Evolutionary conservation across 2,797 vertebrate species (phyloP), one percentile per base, ranked within the genome.

Genomic region (Sternotherus odoratus): DNA sequence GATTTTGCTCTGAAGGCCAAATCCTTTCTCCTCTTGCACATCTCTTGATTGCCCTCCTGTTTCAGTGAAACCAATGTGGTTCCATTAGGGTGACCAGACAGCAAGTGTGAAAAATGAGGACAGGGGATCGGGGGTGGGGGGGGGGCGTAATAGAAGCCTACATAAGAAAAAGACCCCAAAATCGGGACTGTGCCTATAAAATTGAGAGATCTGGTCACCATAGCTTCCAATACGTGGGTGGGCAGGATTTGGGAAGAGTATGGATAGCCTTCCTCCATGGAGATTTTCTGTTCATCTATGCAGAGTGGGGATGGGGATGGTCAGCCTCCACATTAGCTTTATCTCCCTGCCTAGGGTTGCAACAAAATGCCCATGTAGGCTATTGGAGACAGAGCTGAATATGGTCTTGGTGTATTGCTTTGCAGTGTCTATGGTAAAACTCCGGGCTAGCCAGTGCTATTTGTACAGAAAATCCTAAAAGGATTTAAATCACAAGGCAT

Each of bases 401-500:
- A 69, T 51, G 51, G 82, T 17, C 50, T 43, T 77, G 69, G 72
- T 60, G 5, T 63, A n/a, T 28, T 82, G 60, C 77, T 88, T 60
- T 43, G 82, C 74, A 85, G 24, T 48, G 39, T 5, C 16, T 48
- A 36, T 48, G 33, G 72, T 48, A 82, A 90, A 82, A 77, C 57
- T 57, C 12, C 60, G 82, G 36, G 72, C 17, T 39, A 66, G 16
- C 77, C 43, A 26, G 48, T 28, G 36, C 56, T 81, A 82, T 66
- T 91, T 85, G 83, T 43, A 81, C 48, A 94, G 94, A 87, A 90
- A 94, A 82, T 90, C 74, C 83, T 93, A 78, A 51, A 90, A 92
- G 86, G n/a, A 51, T 91, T 95, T 96, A 95, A 96, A 92, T 95
- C 89, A 96, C 56, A 51, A 51, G 12, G 39, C 56, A 60, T 74